Base-by-base conservation (phyloP, 2,113 vertebrate species). In the Cyanoderma ruficeps region DNA sequence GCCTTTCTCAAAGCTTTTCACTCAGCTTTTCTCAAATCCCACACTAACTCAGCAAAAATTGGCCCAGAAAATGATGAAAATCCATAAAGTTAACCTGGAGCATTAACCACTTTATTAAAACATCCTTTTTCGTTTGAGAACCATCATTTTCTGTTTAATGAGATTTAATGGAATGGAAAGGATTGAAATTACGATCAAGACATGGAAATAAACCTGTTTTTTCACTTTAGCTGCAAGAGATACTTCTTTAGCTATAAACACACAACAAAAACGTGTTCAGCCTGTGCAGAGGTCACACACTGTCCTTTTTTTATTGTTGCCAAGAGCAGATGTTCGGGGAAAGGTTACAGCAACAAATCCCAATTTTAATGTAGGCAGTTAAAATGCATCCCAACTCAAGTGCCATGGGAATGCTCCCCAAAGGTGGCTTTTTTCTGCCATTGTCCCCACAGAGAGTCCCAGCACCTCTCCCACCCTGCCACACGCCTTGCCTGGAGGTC, bases 401-500 rank as follows among this genome's bases (percentile, higher is more conserved):
- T 3, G 17, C 59, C 35, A 12, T 3, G 55, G 80, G 41, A 61
- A 15, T 1, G 15, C 22, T 67, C 41, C 42, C 63, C 41, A 47
- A 16, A 37, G 10, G 27, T 7, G 41, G 6, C 7, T 39, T 75
- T 67, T 23, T 39, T 24, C 64, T 50, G 33, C 47, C n/a, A 2
- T 0, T 31, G 25, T 12, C 52, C 30, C 13, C 53, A 30, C 13
- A 30, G 14, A 15, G 22, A 23, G 15, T 5, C 13, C 23, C 35
- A 68, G 8, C 46, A 33, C 6, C 20, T 39, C 42, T 8, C 65
- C 23, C 20, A 0, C 8, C 49, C 33, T 47, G 27, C 46, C 63
- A 35, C 1, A 1, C 2, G 11, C n/a, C 21, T 69, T 65, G 75
- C 5, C 28, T 60, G 13, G 1, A 1, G 24, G 8, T 27, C 69